Conservation (phyloP, 2,113 vertebrate species). For the Panurus biarmicus region DNA sequence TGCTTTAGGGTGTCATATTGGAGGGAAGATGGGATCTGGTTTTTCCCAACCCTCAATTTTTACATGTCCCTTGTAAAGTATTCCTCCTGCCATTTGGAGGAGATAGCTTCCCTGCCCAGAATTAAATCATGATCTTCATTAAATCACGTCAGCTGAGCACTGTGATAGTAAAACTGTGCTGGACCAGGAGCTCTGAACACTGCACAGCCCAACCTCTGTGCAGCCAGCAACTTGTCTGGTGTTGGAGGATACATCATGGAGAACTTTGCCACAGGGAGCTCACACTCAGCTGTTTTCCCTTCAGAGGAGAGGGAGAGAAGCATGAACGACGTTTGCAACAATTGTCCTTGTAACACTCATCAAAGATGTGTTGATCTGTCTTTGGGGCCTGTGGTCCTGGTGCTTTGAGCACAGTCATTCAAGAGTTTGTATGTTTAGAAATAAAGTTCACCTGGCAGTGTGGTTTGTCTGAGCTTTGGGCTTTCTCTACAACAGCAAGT, state of each 20-base stretch:
- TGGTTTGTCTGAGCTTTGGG: neutral
- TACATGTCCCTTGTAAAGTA: neutral
- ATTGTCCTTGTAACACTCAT: rapidly evolving
- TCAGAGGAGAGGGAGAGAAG: neutral
- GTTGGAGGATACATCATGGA: neutral
- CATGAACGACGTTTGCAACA: neutral
- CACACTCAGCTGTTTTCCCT: neutral
- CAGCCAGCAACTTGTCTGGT: neutral
- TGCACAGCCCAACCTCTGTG: neutral
- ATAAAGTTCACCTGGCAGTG: neutral
- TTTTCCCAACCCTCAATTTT: neutral
- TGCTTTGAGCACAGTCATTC: neutral
- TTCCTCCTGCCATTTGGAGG: neutral
- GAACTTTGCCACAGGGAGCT: neutral
- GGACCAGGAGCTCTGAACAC: neutral
- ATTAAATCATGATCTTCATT: neutral
- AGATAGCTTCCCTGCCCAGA: neutral
- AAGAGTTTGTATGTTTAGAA: neutral
- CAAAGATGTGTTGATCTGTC: neutral
- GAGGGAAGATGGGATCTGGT: neutral
- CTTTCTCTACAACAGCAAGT: neutral
- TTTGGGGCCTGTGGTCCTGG: conserved; percentile 33
- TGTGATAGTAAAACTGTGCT: neutral
- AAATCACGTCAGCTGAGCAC: neutral
- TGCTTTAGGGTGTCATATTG: neutral